phyloP scores from a whole-genome alignment of 2,797 vertebrate genomes.

The Paratrypauchen microcephalus region DNA sequence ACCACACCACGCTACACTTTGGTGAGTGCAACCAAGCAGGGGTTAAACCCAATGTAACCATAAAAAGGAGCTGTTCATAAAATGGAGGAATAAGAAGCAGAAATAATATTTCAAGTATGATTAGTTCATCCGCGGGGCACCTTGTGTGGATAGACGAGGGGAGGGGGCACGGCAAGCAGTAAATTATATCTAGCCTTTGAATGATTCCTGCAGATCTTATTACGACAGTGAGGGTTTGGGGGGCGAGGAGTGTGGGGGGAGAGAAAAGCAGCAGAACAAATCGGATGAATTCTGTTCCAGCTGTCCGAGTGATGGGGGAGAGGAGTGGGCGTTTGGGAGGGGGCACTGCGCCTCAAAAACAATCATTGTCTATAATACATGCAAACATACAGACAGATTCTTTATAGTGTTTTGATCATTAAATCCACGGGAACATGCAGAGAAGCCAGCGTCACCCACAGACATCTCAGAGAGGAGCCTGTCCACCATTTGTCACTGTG shows the following conservation, averaged over 20 bases:
- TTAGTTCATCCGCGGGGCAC: conserved; percentile 89
- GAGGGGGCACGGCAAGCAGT: conserved; percentile 77
- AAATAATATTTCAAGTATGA: conserved; percentile 91
- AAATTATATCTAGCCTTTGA: conserved; percentile 89
- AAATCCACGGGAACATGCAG: conserved; percentile 41
- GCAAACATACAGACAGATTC: conserved; percentile 50
- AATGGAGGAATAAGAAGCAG: conserved; percentile 85
- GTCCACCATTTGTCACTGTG: conserved; percentile 78
- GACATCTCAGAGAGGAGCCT: conserved; percentile 69
- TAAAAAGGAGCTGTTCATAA: conserved; percentile 85
- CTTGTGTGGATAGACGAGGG: conserved; percentile 81
- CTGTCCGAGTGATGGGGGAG: conserved; percentile 71
- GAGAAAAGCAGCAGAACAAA: conserved; percentile 84
- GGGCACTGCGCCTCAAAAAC: conserved; percentile 69
- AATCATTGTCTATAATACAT: conserved; percentile 69
- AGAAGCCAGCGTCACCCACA: conserved; percentile 55
- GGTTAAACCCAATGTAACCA: conserved; percentile 83
- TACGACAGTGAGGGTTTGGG: conserved; percentile 77
- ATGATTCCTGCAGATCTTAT: conserved; percentile 90
- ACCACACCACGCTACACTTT: conserved; percentile 15
- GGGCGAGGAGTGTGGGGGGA: conserved; percentile 61
- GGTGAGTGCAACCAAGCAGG: conserved; percentile 71
- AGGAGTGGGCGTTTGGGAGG: conserved; percentile 28
- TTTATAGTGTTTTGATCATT: conserved; percentile 23
- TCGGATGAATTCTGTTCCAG: conserved; percentile 84